Percentiles rank a stretch among this genome's conserved stretches.
Conservation (phyloP, 2,888 invertebrate genomes). For the Dorcus parallelipipedus region DNA sequence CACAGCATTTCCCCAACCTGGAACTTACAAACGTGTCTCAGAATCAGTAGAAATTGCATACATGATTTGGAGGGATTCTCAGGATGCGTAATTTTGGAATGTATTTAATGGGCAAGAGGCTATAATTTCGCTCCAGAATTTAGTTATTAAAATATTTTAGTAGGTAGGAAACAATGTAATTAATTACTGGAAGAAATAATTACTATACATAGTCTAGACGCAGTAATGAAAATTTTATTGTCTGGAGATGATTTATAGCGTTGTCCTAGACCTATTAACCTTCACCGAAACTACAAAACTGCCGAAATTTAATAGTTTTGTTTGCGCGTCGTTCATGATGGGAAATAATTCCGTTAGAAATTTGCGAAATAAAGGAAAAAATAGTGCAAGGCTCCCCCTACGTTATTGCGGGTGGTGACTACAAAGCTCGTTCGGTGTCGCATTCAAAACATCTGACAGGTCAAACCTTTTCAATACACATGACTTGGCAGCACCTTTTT, state of each 20-base stretch:
- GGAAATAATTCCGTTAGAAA: background rate
- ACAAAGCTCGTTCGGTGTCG: too few species aligned
- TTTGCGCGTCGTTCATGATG: background rate
- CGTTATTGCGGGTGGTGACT: background rate
- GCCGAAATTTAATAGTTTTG: background rate
- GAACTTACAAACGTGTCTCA: background rate
- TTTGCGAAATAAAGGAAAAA: background rate
- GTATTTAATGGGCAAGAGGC: too few species aligned
- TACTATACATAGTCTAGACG: slow-evolving; percentile 18
- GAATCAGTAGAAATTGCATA: too few species aligned
- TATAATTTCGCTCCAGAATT: background rate
- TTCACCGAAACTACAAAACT: slow-evolving; percentile 20
- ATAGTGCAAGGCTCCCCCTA: too few species aligned
- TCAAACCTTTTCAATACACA: background rate
- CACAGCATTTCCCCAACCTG: slow-evolving; percentile 33
- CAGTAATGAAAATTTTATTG: slow-evolving; percentile 23
- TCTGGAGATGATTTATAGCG: slow-evolving; percentile 27
- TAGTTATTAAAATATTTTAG: slow-evolving; percentile 5
- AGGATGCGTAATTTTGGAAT: too few species aligned
- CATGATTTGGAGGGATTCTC: background rate
- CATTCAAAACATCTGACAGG: background rate
- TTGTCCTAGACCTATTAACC: slow-evolving; percentile 27
- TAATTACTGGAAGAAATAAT: slow-evolving; percentile 5
- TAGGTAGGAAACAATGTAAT: background rate
- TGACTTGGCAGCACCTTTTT: slow-evolving; percentile 2